These are phyloP conservation scores for Marmota flaviventris DNA, from an alignment of 2,113 vertebrate species.

Conservation along the genomic window DNA sequence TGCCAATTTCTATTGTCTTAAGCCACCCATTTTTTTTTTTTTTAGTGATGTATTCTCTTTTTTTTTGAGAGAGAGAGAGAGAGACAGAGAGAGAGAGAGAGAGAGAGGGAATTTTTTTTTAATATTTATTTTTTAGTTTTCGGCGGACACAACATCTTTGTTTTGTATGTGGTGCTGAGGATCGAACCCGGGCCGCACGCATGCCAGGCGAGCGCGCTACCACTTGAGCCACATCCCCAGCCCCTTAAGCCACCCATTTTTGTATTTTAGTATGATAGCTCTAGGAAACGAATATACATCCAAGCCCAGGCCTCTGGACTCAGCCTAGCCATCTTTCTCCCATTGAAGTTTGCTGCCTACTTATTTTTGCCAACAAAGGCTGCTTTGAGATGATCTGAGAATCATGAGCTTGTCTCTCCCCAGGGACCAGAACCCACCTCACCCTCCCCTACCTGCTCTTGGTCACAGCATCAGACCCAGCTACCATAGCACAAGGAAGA, in stretches of 20 bases:
- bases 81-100: too few relatives aligned
- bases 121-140: too few relatives aligned
- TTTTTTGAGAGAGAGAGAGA: too few relatives aligned
- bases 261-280: neutral
- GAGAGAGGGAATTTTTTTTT: too few relatives aligned
- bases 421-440: neutral
- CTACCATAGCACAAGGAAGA: neutral
- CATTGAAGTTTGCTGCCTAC: too few relatives aligned
- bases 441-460: neutral
- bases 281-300: neutral
- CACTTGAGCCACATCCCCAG: too few relatives aligned
- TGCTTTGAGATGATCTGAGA: neutral
- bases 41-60: too few relatives aligned
- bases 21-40: neutral
- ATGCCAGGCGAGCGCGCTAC: too few relatives aligned
- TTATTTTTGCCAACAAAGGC: slow-evolving; percentile 1
- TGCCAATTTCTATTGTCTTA: neutral
- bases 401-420: neutral
- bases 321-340: neutral
- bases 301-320: neutral
- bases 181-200: too few relatives aligned
- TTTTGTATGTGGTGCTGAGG: too few relatives aligned
- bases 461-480: neutral
- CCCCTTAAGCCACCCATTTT: too few relatives aligned
- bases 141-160: too few relatives aligned